Evolutionary conservation across 1,140 invertebrate genomes (phyloP), one percentile per base, ranked within the genome.

Genomic region (Tetramorium simillimum): DNA sequence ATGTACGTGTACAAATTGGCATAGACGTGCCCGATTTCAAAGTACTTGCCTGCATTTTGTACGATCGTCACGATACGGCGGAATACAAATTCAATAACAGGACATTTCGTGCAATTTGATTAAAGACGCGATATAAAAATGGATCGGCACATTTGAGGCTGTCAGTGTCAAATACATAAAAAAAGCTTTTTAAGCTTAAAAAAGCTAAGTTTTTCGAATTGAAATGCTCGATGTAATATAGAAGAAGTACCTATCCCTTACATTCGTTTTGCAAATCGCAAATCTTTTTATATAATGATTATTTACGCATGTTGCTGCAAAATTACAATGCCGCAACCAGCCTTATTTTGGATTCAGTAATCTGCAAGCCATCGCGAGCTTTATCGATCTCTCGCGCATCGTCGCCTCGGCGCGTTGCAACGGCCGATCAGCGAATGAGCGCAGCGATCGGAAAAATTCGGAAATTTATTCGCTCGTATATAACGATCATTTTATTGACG

Each of bases 381-480:
- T 46, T 56, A 56, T 77, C 80, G 67, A 60, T 82, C 14, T 33
- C 28, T 33, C 69, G 53, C 40, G 69, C 53, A 60, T 84, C 40
- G 56, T 49, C 24, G 40, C 67, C 21, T 81, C 62, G 33, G 12
- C 12, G 37, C 51, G n/a, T 65, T 18, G 43, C 24, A 28, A 18
- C 62, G 16, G 9, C 14, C 10, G 53, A 73, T 84, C 53, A n/a
- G 12, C 21, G 40, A 81, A 60, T 24, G 67, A 72, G 40, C 9
- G 65, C 67, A 58, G 53, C 80, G 53, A 49, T 84, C 70, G 80
- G 80, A 84, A 84, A 84, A 84, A 75, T 84, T 84, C 53, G 53
- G 6, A 73, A 84, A 60, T 75, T 75, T 37, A 73, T 46, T 75
- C 69, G 21, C 16, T 58, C 65, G 51, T 70, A 28, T n/a, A 70